Conservation (phyloP, 2,888 invertebrate genomes). For the Crossocerus cetratus region DNA sequence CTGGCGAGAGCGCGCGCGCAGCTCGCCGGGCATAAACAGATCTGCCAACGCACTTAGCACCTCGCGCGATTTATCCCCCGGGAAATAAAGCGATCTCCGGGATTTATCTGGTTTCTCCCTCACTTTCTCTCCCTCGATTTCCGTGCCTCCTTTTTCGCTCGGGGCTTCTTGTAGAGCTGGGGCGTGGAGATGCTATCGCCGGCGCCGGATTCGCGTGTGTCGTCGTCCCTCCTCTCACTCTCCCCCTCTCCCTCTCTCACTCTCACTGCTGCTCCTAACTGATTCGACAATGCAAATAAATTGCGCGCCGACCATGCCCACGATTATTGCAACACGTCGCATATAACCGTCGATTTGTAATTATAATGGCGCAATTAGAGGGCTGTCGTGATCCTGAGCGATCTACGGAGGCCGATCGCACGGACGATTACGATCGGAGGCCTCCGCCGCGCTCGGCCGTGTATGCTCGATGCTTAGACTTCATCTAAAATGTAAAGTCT, state of each 20-base stretch:
- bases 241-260: too few relatives aligned
- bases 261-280: too few relatives aligned
- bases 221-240: conserved; percentile 5
- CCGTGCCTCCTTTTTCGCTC: conserved; percentile 2
- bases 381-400: conserved; percentile 71
- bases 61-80: neutral
- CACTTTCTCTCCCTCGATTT: conserved; percentile 15
- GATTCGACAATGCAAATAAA: conserved; percentile 51
- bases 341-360: conserved; percentile 70
- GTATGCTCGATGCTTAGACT: conserved; percentile 48
- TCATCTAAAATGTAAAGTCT: conserved; percentile 70
- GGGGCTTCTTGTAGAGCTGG: neutral
- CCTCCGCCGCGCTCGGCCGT: conserved; percentile 32
- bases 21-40: neutral
- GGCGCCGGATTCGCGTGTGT: conserved; percentile 40
- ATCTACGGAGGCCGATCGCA: conserved; percentile 65
- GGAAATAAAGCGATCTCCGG: conserved; percentile 46
- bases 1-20: neutral
- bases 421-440: conserved; percentile 64
- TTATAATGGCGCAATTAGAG: conserved; percentile 75
- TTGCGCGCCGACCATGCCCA: conserved; percentile 49
- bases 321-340: conserved; percentile 55
- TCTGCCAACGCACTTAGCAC: neutral
- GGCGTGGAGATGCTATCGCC: conserved; percentile 46
- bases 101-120: conserved; percentile 19